Conservation (phyloP, 2,888 invertebrate genomes). For the Nomada lathburiana region DNA sequence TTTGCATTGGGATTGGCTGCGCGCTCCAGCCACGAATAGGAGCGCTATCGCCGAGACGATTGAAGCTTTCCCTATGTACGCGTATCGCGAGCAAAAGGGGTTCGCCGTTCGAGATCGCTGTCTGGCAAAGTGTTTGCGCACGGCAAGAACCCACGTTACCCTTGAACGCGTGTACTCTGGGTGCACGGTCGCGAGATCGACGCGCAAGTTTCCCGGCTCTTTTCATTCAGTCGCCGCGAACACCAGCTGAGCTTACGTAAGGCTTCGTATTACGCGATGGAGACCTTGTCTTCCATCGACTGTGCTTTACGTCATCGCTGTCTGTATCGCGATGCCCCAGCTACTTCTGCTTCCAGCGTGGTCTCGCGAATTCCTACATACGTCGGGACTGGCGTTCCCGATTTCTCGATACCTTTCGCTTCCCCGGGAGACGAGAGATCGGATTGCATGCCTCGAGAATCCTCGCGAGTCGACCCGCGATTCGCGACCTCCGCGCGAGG, state of each 20-base stretch:
- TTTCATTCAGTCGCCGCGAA: conserved; percentile 58
- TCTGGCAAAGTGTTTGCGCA: too few species aligned
- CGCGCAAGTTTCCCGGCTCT: conserved; percentile 26
- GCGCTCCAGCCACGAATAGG: background rate
- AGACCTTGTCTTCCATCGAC: conserved; percentile 72
- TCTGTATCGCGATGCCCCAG: conserved; percentile 41
- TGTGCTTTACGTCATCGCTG: conserved; percentile 58
- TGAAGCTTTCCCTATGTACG: too few species aligned
- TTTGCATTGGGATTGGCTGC: conserved; percentile 6
- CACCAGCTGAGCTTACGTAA: conserved; percentile 64
- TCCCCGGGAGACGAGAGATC: too few species aligned
- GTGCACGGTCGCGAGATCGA: background rate
- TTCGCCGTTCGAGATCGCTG: too few species aligned
- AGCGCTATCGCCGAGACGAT: background rate
- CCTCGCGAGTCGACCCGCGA: background rate
- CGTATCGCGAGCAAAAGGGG: background rate
- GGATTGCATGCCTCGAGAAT: background rate
- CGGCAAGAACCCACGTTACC: background rate
- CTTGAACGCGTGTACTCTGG: background rate
- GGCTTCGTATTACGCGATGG: conserved; percentile 60
- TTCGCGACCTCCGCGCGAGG: background rate
- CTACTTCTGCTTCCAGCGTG: conserved; percentile 22
- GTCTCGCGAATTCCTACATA: conserved; percentile 24
- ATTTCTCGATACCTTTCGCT: too few species aligned
- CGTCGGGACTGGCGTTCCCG: too few species aligned